Percentiles rank a stretch among this genome's conserved stretches.
These are phyloP conservation scores for Drosophila miranda DNA, from an alignment of 1,140 invertebrate genomes.

Conservation along the genomic window DNA sequence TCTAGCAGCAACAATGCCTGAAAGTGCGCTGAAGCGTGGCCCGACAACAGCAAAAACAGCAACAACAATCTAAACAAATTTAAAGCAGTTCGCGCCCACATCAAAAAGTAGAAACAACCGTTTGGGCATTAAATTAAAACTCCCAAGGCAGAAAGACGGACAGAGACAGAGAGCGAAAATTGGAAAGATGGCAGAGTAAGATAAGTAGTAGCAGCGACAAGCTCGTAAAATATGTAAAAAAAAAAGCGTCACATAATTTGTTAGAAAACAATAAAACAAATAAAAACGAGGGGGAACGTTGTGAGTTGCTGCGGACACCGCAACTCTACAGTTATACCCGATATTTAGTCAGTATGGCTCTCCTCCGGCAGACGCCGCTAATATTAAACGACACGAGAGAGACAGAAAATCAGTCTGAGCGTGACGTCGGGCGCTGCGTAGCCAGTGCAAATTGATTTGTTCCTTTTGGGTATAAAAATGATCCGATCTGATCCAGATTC, in stretches of 20 bases:
- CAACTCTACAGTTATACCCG: no score
- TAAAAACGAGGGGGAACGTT: no score
- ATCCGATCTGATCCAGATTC: no score
- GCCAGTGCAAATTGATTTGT: no score
- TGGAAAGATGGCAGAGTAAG: slow-evolving; percentile 8
- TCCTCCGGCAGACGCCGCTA: no score
- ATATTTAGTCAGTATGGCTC: no score
- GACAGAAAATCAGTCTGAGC: no score
- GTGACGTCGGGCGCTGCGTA: no score
- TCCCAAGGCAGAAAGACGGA: slow-evolving; percentile 26
- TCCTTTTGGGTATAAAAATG: no score
- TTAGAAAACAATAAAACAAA: slow-evolving; percentile 51
- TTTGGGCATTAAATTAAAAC: slow-evolving; percentile 69
- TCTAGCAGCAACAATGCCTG: slow-evolving; percentile 38
- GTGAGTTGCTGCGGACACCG: no score
- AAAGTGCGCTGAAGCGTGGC: slow-evolving; percentile 71
- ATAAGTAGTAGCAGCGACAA: slow-evolving; percentile 39
- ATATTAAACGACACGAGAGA: no score
- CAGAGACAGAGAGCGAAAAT: neutral
- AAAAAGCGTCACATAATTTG: slow-evolving; percentile 67
- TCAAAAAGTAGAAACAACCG: slow-evolving; percentile 57
- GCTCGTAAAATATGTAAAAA: slow-evolving; percentile 59
- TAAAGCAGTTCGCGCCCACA: slow-evolving; percentile 73
- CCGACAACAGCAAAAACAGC: slow-evolving; percentile 16
- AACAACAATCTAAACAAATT: slow-evolving; percentile 73